phyloP scores from a whole-genome alignment of 2,888 invertebrate species.

The Scelioninae gen. 2 region DNA sequence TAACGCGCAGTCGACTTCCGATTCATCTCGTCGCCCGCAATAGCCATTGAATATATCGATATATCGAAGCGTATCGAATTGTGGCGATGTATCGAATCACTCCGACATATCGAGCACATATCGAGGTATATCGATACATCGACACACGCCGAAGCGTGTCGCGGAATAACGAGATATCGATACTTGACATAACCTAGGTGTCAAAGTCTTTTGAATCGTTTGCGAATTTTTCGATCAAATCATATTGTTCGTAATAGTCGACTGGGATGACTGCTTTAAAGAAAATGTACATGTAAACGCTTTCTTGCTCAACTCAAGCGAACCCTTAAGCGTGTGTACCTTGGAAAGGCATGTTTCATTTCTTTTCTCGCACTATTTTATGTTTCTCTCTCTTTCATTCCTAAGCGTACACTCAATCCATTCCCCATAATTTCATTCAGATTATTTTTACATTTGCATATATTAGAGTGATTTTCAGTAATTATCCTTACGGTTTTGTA shows the following conservation, averaged over 20 bases:
- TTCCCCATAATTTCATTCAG: conserved; percentile 4
- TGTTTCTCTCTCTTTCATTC: conserved; percentile 15
- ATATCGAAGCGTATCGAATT: neutral
- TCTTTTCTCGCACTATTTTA: conserved; percentile 1
- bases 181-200: too few species aligned
- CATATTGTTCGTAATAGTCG: conserved; percentile 18
- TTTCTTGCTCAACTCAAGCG: conserved; percentile 30
- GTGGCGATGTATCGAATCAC: neutral
- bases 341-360: conserved; percentile 45
- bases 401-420: neutral
- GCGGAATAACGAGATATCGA: too few species aligned
- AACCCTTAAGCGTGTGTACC: conserved; percentile 42
- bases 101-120: neutral
- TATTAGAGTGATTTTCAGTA: conserved; percentile 26
- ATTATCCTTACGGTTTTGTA: conserved; percentile 14
- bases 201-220: too few species aligned
- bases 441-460: conserved; percentile 18
- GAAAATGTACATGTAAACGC: too few species aligned
- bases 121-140: neutral
- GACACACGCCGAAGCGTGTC: too few species aligned
- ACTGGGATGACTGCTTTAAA: too few species aligned
- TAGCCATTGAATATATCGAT: neutral
- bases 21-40: neutral
- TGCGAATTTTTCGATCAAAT: too few species aligned
- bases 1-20: conserved; percentile 5